Evolutionary conservation across 1,140 invertebrate species (phyloP).

Genomic region (Ptiloglossa arizonensis): DNA sequence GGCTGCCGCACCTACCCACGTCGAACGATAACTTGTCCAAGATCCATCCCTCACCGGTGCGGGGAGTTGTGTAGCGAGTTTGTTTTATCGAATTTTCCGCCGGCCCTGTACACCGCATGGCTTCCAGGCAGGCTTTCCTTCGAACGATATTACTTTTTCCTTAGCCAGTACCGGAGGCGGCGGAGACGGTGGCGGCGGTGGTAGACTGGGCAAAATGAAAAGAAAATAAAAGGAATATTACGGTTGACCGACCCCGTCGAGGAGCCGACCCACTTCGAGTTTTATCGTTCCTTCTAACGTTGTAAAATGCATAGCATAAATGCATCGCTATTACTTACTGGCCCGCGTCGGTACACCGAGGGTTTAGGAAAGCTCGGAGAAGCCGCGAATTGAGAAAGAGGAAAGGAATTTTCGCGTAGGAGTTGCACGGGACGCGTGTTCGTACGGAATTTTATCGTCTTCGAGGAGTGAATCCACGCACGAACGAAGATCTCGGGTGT

Average conservation of each 20-base stretch:
- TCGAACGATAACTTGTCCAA: constrained; percentile 62
- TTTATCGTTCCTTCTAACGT: constrained; percentile 22
- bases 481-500: too few species aligned
- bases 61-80: constrained; percentile 57
- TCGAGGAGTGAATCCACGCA: too few species aligned
- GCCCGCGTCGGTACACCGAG: too few species aligned
- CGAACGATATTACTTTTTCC: constrained; percentile 58
- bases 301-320: background rate
- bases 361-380: background rate
- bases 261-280: too few species aligned
- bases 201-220: constrained; percentile 39
- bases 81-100: constrained; percentile 65
- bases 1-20: constrained; percentile 59
- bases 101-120: constrained; percentile 41
- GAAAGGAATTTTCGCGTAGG: background rate
- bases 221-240: constrained; percentile 37
- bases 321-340: background rate
- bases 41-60: constrained; percentile 44
- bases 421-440: too few species aligned
- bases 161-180: background rate
- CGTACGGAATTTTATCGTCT: too few species aligned
- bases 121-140: constrained; percentile 41
- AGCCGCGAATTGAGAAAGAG: too few species aligned
- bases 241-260: constrained; percentile 23
- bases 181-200: background rate